Conservation (phyloP, 2,113 vertebrate species). For the Guaruba guarouba region DNA sequence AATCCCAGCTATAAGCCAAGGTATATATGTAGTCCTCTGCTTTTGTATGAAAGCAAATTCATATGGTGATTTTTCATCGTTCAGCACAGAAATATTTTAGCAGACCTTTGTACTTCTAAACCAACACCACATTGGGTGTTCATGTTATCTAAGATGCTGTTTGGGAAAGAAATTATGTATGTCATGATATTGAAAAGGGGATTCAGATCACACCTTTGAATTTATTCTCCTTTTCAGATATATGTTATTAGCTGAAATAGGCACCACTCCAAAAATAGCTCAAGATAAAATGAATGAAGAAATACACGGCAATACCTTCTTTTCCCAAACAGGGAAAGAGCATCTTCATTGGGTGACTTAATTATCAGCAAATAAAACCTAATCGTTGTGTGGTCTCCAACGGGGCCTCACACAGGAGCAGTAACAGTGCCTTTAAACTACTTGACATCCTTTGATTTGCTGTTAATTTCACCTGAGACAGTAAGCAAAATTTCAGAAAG, state of each 20-base stretch:
- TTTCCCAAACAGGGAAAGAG: not conserved
- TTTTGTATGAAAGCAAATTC: not conserved
- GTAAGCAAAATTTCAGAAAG: not conserved
- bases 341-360: not conserved
- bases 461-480: not conserved
- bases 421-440: not conserved
- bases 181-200: not conserved
- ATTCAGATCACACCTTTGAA: not conserved
- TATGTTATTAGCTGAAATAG: not conserved
- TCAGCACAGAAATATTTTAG: not conserved
- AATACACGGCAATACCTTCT: not conserved
- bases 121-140: not conserved
- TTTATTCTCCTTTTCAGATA: not conserved
- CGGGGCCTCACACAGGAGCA: not conserved
- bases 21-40: not conserved
- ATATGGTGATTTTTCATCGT: not conserved
- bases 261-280: not conserved
- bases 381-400: not conserved
- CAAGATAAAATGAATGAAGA: not conserved
- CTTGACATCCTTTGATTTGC: not conserved
- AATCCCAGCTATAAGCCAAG: not conserved
- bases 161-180: not conserved
- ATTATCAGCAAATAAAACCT: not conserved
- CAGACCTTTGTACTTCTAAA: not conserved
- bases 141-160: not conserved